Base-by-base conservation (phyloP, 2,888 invertebrate species). In the Hypolimnas misippus region DNA sequence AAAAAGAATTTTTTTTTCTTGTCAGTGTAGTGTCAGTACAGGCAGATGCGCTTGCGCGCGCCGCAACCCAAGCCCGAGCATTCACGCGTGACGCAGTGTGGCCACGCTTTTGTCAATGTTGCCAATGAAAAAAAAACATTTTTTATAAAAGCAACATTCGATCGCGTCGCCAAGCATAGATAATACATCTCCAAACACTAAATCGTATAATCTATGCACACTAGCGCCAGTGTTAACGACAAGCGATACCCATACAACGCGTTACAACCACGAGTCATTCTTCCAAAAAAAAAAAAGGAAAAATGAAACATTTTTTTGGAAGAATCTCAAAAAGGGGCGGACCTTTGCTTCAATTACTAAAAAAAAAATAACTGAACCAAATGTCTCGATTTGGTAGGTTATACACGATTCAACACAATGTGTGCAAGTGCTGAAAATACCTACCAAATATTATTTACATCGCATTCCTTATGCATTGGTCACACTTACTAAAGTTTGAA, bases 21-120 rank as follows among this genome's bases (percentile, higher is more conserved):
- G 49, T 53, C 63, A 57, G 61, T 55, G 68, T 53, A 44, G 14
- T 21, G 55, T 56, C 66, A 64, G 62, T 64, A 66, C 67, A 50
- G 61, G 70, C 57, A 57, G 53, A 71, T 69, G 75, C 75, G 76
- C 74, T 59, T 59, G 52, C 62, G 73, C 76, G 74, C 77, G 79
- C 89, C 90, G 73, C 83, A 87, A 89, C 91, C 91, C 89, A 91
- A 91, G 90, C 91, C 90, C 90, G 89, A 89, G 85, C 90, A 91
- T 91, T 91, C 91, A 89, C 90, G 91, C 91, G 87, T 84, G 88
- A 86, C 89, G 87, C 77, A 79, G 82, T 74, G 79, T 74, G 73
- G 76, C 77, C 77, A 77, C 69, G 72, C 70, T 70, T 64, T 67
- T 55, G n/a, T 55, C 25, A 63, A 46, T 65, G 65, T 68, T 65